These are phyloP conservation scores for Phenganax marumi DNA, from an alignment of 92 coral and sea anemone species.

Conservation along the genomic window DNA sequence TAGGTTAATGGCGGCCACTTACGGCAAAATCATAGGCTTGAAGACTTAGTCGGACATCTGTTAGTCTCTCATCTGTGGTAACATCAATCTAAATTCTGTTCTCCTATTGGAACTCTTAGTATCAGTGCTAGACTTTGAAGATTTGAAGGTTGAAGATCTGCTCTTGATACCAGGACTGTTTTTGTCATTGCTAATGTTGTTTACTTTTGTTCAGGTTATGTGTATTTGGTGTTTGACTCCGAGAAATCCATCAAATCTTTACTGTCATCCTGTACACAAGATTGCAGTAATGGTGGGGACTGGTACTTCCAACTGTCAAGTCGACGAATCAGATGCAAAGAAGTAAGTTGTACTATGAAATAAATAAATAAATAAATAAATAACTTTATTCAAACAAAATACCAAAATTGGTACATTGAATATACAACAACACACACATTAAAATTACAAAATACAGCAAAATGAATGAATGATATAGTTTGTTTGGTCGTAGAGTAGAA, in stretches of 20 bases:
- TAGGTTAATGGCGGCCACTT: too few relatives aligned
- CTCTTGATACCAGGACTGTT: neutral
- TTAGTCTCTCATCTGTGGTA: too few relatives aligned
- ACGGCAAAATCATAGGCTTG: too few relatives aligned
- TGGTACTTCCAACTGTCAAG: slow-evolving; percentile 99
- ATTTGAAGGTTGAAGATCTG: neutral
- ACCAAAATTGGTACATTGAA: too few relatives aligned
- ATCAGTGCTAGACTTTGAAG: neutral
- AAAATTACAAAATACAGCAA: too few relatives aligned
- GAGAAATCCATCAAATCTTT: slow-evolving; percentile 93
- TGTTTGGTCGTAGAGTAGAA: too few relatives aligned
- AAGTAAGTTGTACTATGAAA: slow-evolving; percentile 48
- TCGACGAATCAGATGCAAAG: slow-evolving; percentile 94
- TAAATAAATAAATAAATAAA: too few relatives aligned
- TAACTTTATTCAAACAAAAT: too few relatives aligned
- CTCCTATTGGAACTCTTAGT: neutral
- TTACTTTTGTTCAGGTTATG: slow-evolving; percentile 66
- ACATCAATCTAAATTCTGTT: neutral
- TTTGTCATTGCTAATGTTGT: neutral
- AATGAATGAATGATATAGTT: too few relatives aligned
- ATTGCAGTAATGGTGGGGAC: slow-evolving; percentile 97
- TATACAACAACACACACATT: too few relatives aligned
- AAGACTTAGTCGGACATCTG: too few relatives aligned
- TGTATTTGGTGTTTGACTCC: slow-evolving; percentile 93
- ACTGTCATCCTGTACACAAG: slow-evolving; percentile 92